Evolutionary conservation across 2,888 invertebrate species (phyloP), one percentile per base, ranked within the genome.

Genomic region (Eupsilia transversa): DNA sequence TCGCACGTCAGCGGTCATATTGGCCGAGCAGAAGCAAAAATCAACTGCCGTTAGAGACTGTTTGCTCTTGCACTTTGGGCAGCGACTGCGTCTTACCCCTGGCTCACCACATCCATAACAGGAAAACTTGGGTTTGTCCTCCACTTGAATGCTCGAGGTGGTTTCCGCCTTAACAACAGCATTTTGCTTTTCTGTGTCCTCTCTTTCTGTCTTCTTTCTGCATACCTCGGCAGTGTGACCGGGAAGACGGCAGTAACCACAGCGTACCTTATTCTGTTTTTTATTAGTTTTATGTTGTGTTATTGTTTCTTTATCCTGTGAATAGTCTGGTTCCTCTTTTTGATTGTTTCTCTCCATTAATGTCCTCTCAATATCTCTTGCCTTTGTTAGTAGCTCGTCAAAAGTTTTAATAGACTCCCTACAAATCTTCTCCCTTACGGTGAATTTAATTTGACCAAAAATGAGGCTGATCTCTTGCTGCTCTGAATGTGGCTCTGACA

Each of bases 1-100:
- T 57, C 74, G 61, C 0, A 67, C 65, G 54, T 77, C 82, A 23
- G 56, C 46, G 23, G 49, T 61, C 56, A 70, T 69, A 10, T 73
- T 65, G 0, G 60, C 46, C 0, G 64, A 64, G 23, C 64, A 64
- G 30, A 64, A 46, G 17, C 46, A 49, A 10, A 46, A 64, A 9
- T 33, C 33, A 9, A 65, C 46, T 33, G 64, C 2, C 5, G n/a
- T 64, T 64, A 0, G 7, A 33, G 43, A 65, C n/a, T 49, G n/a
- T 14, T 23, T 35, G 59, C 0, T 7, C 14, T 59, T 66, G 5
- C 59, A 66, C 1, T 66, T 59, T 1, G 35, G 59, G 9, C 66
- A 66, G 17, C 66, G 35, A 59, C 59, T 59, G 23, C 59, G 59
- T 59, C 23, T 59, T 6, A 59, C 23, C 1, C 59, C 59, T 33